Evolutionary conservation across 2,888 invertebrate genomes (phyloP).

Genomic region (Eulithis prunata): DNA sequence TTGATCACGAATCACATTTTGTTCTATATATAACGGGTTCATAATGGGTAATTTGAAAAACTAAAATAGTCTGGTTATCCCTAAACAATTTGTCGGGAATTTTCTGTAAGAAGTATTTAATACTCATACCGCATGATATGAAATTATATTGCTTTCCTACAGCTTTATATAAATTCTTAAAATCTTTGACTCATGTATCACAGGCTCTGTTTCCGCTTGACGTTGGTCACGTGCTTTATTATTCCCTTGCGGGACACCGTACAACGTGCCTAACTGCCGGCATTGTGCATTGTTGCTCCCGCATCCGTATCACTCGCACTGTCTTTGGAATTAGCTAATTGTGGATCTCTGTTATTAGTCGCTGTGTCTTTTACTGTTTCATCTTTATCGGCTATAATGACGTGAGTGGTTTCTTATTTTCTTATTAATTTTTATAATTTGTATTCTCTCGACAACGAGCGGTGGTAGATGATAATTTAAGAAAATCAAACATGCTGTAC

Average conservation of each 20-base stretch:
- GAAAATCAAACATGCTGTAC: no score
- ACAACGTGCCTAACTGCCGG: constrained; percentile 17
- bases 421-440: not conserved
- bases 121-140: not conserved
- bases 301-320: constrained; percentile 27
- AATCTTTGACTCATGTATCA: constrained; percentile 23
- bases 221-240: constrained; percentile 35
- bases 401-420: constrained; percentile 27
- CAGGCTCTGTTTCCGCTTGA: constrained; percentile 25
- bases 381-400: constrained; percentile 24
- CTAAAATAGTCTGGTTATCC: no score
- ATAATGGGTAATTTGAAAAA: no score
- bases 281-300: constrained; percentile 34
- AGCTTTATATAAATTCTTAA: constrained; percentile 2
- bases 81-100: not conserved
- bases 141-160: not conserved
- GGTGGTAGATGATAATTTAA: not conserved
- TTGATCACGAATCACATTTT: no score
- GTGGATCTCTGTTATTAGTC: constrained; percentile 22
- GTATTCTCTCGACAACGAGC: not conserved
- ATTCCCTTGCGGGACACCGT: constrained; percentile 31
- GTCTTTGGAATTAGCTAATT: constrained; percentile 24
- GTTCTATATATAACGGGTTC: no score
- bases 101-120: not conserved
- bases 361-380: constrained; percentile 14